phyloP scores from a whole-genome alignment of 2,113 vertebrate genomes.

The Centropus unirufus region DNA sequence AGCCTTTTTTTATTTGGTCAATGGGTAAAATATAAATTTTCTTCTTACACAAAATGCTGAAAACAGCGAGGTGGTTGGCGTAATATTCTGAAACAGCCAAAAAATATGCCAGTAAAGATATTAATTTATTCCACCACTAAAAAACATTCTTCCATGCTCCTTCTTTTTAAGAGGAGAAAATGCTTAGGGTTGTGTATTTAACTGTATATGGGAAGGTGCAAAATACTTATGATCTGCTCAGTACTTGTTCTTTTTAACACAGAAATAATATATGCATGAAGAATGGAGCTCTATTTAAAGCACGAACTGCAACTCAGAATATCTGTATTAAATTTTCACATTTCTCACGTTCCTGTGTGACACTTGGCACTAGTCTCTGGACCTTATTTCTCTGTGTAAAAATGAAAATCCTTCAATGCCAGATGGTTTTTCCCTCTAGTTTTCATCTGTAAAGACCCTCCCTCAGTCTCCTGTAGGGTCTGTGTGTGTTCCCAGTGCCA shows the following conservation, averaged over 20 bases:
- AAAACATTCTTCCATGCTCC: background rate
- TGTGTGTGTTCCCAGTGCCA: background rate
- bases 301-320: background rate
- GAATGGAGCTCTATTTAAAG: background rate
- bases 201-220: background rate
- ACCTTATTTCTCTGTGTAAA: background rate
- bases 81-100: slow-evolving; percentile 58
- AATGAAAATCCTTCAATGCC: background rate
- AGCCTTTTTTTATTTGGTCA: slow-evolving; percentile 58
- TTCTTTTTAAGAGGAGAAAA: background rate
- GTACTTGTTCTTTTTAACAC: background rate
- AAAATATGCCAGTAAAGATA: background rate
- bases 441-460: background rate
- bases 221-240: background rate
- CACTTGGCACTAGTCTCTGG: background rate
- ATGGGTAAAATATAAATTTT: slow-evolving; percentile 61
- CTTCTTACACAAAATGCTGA: slow-evolving; percentile 13
- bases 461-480: too few relatives aligned
- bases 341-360: background rate
- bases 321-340: background rate
- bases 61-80: slow-evolving; percentile 6
- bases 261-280: background rate
- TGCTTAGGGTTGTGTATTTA: background rate
- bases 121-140: background rate
- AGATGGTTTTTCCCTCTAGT: background rate